phyloP scores from a whole-genome alignment of 1,140 invertebrate species.

The Drosophila nannoptera region DNA sequence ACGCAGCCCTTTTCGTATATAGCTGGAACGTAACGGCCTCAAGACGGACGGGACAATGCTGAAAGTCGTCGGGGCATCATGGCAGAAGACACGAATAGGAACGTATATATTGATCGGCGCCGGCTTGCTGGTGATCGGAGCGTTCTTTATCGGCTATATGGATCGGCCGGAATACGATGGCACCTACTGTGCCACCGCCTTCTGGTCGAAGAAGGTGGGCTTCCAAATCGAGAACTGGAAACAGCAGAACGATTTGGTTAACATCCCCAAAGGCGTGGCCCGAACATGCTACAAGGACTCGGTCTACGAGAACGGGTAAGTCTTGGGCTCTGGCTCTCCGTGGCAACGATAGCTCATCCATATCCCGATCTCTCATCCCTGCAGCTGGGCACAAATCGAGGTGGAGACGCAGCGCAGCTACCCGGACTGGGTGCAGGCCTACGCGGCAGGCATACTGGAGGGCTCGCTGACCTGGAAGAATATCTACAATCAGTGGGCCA shows the following conservation, averaged over 20 bases:
- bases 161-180: constrained; percentile 86
- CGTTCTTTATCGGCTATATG: constrained; percentile 84
- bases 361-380: neutral
- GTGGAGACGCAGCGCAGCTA: constrained; percentile 86
- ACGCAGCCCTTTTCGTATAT: no score
- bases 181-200: constrained; percentile 84
- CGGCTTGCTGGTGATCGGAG: constrained; percentile 83
- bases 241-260: constrained; percentile 85
- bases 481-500: constrained; percentile 89
- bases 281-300: constrained; percentile 86
- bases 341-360: neutral
- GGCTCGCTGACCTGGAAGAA: constrained; percentile 89
- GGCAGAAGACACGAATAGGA: constrained; percentile 86
- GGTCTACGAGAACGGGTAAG: constrained; percentile 84
- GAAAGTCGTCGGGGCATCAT: constrained; percentile 88
- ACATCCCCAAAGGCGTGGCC: constrained; percentile 83
- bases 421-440: constrained; percentile 89
- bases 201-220: constrained; percentile 84
- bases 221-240: constrained; percentile 88
- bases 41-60: constrained; percentile 81
- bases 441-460: constrained; percentile 93
- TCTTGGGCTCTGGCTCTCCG: neutral
- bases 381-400: constrained; percentile 89
- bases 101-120: constrained; percentile 85
- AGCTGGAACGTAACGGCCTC: constrained; percentile 39